These are phyloP conservation scores for Oreochromis grahami DNA, from an alignment of 2,797 vertebrate genomes.

Conservation along the genomic window DNA sequence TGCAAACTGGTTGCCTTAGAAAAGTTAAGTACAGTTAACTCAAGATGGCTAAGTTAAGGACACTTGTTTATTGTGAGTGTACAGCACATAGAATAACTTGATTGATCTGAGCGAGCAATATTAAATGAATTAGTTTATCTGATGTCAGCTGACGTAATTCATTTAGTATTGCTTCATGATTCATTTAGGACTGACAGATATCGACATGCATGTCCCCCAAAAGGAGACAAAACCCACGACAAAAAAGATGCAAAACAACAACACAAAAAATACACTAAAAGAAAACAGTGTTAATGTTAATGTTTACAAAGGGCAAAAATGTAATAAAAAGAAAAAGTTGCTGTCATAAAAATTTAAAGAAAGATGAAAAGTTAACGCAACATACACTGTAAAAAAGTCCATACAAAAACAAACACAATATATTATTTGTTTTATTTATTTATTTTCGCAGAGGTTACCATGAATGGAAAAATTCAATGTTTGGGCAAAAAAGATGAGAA, in stretches of 20 bases:
- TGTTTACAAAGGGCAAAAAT: neutral
- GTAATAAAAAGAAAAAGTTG: neutral
- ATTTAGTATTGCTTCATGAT: neutral
- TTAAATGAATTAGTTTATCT: neutral
- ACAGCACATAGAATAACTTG: neutral
- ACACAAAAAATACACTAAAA: neutral
- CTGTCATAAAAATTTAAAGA: rapidly evolving
- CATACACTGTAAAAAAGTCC: neutral
- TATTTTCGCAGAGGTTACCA: neutral
- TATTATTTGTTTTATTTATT: neutral
- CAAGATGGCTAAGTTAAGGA: neutral
- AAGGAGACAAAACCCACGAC: neutral
- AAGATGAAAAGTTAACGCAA: neutral
- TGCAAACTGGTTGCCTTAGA: neutral
- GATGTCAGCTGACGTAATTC: neutral
- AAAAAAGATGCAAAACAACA: neutral
- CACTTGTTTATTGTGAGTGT: neutral
- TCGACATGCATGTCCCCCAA: neutral
- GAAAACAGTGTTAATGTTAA: neutral
- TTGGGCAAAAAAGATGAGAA: no score
- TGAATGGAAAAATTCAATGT: no score
- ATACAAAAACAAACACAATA: neutral
- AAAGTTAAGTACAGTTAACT: neutral
- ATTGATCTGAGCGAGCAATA: neutral
- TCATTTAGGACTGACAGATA: neutral